Evolutionary conservation across 2,888 invertebrate species (phyloP), one percentile per base, ranked within the genome.

Genomic region (Leptothorax acervorum): DNA sequence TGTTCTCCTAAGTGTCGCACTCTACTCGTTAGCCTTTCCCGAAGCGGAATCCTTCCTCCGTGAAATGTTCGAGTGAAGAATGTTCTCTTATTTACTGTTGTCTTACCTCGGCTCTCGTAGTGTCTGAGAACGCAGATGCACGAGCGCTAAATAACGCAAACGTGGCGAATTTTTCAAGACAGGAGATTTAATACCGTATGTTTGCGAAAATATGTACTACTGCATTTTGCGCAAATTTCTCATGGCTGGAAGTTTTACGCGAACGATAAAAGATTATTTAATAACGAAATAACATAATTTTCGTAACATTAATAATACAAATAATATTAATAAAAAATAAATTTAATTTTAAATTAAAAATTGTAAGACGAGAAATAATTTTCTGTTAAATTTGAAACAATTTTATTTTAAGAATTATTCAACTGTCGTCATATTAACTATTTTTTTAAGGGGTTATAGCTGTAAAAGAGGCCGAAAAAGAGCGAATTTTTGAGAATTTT

Each of bases 41-140:
- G 39, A 53, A 76, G 12, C 53, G 18, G 53, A 76, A 65, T 76
- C 65, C 28, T 78, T 78, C 23, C 55, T 55, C n/a, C 39, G 28
- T 66, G 65, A 78, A 78, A 66, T n/a, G 66, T 66, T 78, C 42
- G 66, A 78, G 76, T 66, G 53, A 76, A 76, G 53, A 78, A 78
- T 66, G 66, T 66, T 78, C 53, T 78, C 55, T 78, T 78, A 78
- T 78, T 78, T 78, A 66, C 66, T 55, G 66, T 78, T 65, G 65
- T 78, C 65, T 76, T 78, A 78, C 53, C 65, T 42, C 42, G 53
- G 39, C 39, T 31, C 45, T 18, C 45, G 28, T 45, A 57, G 28
- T 53, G 51, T 55, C 42, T 55, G 53, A 28, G 66, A 78, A 60
- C 76, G 53, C 28, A 66, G 28, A 66, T 66, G 53, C 76, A 55